A percentile compares a stretch with the other conserved stretches of the same genome.
These are phyloP conservation scores for Agapostemon virescens DNA, from an alignment of 2,888 invertebrate genomes.

Conservation along the genomic window DNA sequence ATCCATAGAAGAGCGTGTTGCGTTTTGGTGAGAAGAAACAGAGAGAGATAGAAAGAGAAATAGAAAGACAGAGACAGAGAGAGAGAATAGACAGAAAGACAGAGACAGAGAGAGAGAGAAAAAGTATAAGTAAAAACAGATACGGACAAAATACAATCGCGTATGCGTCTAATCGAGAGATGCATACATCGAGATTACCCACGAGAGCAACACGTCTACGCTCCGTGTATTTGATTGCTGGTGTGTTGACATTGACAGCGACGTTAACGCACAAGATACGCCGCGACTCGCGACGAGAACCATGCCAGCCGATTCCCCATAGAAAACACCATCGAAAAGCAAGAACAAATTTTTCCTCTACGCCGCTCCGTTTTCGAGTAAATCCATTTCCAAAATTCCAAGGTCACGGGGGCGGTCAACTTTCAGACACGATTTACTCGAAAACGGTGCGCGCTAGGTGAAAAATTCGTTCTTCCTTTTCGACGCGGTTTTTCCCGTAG, in stretches of 20 bases:
- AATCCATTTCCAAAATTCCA: neutral
- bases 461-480: neutral
- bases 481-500: neutral
- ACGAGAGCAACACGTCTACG: constrained; percentile 42
- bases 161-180: constrained; percentile 55
- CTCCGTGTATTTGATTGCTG: constrained; percentile 39
- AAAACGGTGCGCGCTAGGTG: neutral
- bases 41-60: too few species aligned
- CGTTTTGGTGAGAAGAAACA: constrained; percentile 34
- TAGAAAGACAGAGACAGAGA: neutral
- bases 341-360: neutral
- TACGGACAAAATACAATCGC: constrained; percentile 38
- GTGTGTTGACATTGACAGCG: constrained; percentile 29
- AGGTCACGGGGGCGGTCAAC: neutral
- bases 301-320: neutral
- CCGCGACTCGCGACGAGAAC: neutral
- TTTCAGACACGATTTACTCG: neutral
- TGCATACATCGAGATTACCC: constrained; percentile 49
- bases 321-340: neutral
- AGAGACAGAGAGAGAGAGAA: neutral
- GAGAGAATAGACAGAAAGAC: constrained; percentile 7
- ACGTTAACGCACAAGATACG: constrained; percentile 10
- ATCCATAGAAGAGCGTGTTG: constrained; percentile 53
- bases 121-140: constrained; percentile 15
- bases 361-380: neutral